Evolutionary conservation across 1,140 invertebrate species (phyloP), one percentile per base, ranked within the genome.

Genomic region (Brachionus rotundiformis): DNA sequence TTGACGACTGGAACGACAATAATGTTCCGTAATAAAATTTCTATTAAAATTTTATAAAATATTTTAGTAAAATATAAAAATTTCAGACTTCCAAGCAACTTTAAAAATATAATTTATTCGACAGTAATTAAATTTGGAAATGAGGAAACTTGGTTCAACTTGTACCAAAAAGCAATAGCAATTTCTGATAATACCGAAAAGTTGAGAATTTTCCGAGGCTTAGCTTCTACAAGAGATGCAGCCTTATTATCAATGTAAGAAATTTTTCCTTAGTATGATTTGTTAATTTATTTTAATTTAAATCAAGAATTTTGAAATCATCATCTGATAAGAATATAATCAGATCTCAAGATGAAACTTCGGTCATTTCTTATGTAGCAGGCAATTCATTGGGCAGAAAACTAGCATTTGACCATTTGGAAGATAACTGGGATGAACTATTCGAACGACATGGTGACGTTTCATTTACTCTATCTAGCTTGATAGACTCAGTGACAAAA

Each of bases 401-500:
- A 79, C 8, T 79, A 29, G 47, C 59, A n/a, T 79, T 36, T 79
- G 76, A 79, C 6, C 54, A 59, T 79, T 59, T 79, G 23, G 76
- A 80, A 47, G 54, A 81, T 25, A 61, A 82, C 16, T 63, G 31
- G 59, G 76, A 82, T 54, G 29, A 61, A 49, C 10, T 61, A 75
- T 63, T 73, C 23, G n/a, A 84, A 33, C 29, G 36, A 75, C 84
- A 16, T 31, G 68, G 29, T 23, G 16, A 81, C 65, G 68, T 84
- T 82, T 83, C 36, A 54, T 82, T 87, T 87, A 49, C 83, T 86
- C 31, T 81, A 27, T 33, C 77, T 63, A 63, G 33, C 59, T 44
- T 81, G 25, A 85, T 73, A 86, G 59, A 80, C 82, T 75, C 25
- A 77, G 11, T 86, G 87, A 82, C 84, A 85, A 81, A 81, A 83